These are phyloP conservation scores for Allobates femoralis DNA, from an alignment of 2,797 vertebrate genomes.

Conservation along the genomic window DNA sequence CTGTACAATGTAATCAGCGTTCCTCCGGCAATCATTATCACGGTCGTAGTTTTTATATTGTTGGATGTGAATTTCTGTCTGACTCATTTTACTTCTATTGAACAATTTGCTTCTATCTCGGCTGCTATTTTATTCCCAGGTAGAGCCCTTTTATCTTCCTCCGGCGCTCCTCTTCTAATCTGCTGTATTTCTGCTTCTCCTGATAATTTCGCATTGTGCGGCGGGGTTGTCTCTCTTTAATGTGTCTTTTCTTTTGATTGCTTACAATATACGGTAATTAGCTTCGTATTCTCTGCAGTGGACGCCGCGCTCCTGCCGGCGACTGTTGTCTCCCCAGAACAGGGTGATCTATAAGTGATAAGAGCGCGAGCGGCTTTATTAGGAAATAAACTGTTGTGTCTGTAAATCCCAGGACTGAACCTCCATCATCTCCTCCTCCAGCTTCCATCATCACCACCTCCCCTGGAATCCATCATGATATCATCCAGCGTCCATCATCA, in stretches of 20 bases:
- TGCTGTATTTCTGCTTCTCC: conserved; percentile 12
- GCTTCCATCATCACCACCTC: too few relatives aligned
- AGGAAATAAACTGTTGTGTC: too few relatives aligned
- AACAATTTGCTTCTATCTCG: conserved; percentile 4
- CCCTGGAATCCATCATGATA: too few relatives aligned
- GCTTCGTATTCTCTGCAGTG: neutral
- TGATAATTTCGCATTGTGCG: neutral
- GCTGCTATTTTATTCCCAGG: neutral
- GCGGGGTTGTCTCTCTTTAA: neutral
- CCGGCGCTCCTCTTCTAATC: neutral
- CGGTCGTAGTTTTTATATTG: neutral
- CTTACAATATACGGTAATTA: conserved; percentile 17
- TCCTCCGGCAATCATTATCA: neutral
- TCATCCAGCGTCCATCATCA: too few relatives aligned
- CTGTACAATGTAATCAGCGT: neutral
- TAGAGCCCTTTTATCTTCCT: conserved; percentile 23
- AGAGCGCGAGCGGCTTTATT: neutral
- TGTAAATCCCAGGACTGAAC: too few relatives aligned
- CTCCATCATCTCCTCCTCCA: too few relatives aligned
- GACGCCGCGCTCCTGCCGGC: neutral
- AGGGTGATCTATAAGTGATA: neutral
- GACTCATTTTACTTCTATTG: conserved; percentile 7
- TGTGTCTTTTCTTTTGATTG: conserved; percentile 25
- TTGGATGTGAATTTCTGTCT: conserved; percentile 4
- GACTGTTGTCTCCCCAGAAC: neutral